These are phyloP conservation scores for Butorides virescens DNA, from an alignment of 2,113 vertebrate species.

Conservation along the genomic window DNA sequence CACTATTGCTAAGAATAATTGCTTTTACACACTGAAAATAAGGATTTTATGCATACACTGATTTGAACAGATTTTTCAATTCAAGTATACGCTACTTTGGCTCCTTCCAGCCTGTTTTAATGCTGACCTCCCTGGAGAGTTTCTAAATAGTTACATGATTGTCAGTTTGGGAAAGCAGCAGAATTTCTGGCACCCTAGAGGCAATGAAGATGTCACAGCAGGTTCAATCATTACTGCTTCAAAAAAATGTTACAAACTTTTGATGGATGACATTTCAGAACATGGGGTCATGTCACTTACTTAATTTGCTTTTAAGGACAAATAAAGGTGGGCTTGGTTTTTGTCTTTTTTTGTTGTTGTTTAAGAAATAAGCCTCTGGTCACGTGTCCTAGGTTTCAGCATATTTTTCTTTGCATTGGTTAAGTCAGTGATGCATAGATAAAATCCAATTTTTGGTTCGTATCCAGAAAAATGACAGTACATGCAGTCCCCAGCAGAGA, in stretches of 20 bases:
- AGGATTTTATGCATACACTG: background rate
- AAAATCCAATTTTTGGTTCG: background rate
- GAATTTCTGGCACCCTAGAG: conserved; percentile 21
- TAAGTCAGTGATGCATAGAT: background rate
- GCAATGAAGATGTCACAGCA: conserved; percentile 7
- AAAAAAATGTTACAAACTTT: background rate
- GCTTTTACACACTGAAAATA: background rate
- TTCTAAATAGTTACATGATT: conserved; percentile 3
- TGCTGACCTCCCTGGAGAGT: background rate
- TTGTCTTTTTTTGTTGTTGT: background rate
- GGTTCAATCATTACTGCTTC: background rate
- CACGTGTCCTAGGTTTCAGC: background rate
- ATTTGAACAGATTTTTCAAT: background rate
- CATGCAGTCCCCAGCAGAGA: background rate
- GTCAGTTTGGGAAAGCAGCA: conserved; percentile 22
- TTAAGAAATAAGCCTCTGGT: background rate
- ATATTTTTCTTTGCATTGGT: background rate
- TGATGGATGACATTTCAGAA: conserved; percentile 10
- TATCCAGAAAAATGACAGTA: background rate
- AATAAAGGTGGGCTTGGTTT: background rate
- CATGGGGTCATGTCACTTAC: background rate
- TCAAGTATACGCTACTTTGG: background rate
- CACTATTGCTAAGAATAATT: background rate
- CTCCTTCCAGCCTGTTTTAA: background rate
- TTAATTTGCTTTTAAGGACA: background rate